These are phyloP conservation scores for Bruchidius siliquastri DNA, from an alignment of 2,888 invertebrate species.

Conservation along the genomic window DNA sequence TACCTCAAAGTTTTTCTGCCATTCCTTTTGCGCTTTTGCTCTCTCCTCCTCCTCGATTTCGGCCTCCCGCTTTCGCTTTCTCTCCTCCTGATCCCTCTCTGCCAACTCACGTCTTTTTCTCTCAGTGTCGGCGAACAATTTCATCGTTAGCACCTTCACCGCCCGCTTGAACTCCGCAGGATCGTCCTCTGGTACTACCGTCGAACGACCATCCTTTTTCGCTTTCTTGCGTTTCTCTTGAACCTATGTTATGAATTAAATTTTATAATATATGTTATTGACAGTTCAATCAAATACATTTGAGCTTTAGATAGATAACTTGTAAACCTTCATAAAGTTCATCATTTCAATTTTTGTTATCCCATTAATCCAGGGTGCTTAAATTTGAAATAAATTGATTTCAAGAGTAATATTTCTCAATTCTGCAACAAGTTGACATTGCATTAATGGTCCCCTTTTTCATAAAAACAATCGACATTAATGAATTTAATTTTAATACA, in stretches of 20 bases:
- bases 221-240: constrained; percentile 90
- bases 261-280: neutral
- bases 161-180: constrained; percentile 84
- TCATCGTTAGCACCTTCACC: constrained; percentile 98
- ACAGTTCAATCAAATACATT: too few relatives aligned
- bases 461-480: too few relatives aligned
- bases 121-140: constrained; percentile 92
- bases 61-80: constrained; percentile 88
- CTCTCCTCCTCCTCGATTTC: constrained; percentile 92
- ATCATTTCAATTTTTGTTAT: too few relatives aligned
- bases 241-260: constrained; percentile 59
- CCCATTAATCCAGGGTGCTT: too few relatives aligned
- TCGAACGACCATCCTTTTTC: constrained; percentile 80
- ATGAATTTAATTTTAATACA: too few relatives aligned
- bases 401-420: too few relatives aligned
- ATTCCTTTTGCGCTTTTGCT: constrained; percentile 85
- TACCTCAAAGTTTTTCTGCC: constrained; percentile 97
- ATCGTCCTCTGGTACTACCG: constrained; percentile 83
- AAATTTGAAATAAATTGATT: too few relatives aligned
- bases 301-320: too few relatives aligned
- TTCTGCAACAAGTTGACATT: too few relatives aligned
- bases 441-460: too few relatives aligned
- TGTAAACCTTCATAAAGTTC: too few relatives aligned
- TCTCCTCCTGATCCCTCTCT: constrained; percentile 85
- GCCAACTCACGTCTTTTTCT: constrained; percentile 83